These are phyloP conservation scores for Zosterops pallidus DNA, from an alignment of 2,113 vertebrate species.

Conservation along the genomic window DNA sequence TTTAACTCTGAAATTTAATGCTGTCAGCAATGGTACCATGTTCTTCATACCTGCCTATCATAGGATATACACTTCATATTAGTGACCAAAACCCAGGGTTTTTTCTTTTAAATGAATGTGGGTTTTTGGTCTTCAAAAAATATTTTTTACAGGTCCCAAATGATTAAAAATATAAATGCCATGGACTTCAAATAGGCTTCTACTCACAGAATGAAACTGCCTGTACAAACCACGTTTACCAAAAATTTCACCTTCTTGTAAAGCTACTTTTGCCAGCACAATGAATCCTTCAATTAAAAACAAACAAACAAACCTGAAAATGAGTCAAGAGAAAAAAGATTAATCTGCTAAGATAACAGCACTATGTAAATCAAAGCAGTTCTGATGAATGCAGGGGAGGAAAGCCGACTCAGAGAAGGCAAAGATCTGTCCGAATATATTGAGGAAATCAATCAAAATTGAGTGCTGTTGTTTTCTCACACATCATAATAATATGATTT, in stretches of 20 bases:
- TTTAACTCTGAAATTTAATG: not conserved
- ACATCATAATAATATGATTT: not conserved
- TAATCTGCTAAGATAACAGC: not conserved
- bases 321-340: not conserved
- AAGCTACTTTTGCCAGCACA: not conserved
- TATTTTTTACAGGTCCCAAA: not conserved
- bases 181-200: not conserved
- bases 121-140: not conserved
- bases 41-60: not conserved
- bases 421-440: not conserved
- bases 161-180: not conserved
- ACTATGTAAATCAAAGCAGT: not conserved
- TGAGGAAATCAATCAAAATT: not conserved
- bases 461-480: not conserved
- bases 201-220: accelerated
- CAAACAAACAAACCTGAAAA: not conserved
- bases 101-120: accelerated
- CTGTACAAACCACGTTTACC: not conserved
- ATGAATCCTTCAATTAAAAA: not conserved
- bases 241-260: not conserved
- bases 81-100: accelerated
- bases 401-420: not conserved
- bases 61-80: accelerated
- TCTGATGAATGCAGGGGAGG: not conserved
- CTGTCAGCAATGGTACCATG: not conserved